Evolutionary conservation across 2,113 vertebrate genomes (phyloP), one percentile per base, ranked within the genome.

Genomic region (Kryptolebias marmoratus): DNA sequence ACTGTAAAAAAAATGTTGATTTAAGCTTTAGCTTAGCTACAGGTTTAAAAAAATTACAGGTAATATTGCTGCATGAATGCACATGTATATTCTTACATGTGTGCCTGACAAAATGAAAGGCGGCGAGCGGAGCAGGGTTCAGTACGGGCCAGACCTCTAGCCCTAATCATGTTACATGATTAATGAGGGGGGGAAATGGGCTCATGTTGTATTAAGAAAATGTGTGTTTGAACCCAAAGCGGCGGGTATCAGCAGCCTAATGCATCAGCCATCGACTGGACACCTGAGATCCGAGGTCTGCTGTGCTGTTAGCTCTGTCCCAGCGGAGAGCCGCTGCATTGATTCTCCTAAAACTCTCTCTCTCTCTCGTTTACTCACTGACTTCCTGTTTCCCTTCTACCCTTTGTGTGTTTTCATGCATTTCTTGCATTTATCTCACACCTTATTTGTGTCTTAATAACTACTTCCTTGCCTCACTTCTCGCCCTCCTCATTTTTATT

Each of bases 261-360:
- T 94, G 94, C 94, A 94, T 93, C 93, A 93, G 91, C 91, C 93
- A 94, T 94, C 90, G 92, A 94, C 93, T 92, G 91, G 93, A 94
- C 90, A 94, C 92, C 88, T 90, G 93, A 94, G 94, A 90, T 47
- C 79, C 77, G 49, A 65, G 64, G 50, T 79, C 80, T 80, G 77
- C 86, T 81, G 69, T 36, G 78, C 88, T 88, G 90, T 88, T 89
- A 89, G 88, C 81, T 27, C 32, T 0, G 53, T 89, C 82, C 88
- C 91, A 88, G 55, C 4, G 87, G 90, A 82, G 64, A 50, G 69
- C 28, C 70, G 52, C 75, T 67, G 68, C 81, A 93, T 93, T 82
- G 82, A 91, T 93, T 89, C 84, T 32, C 71, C 79, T 56, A 45
- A 81, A 87, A 79, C 75, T 79, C 71, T 31, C 74, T 71, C 77